Conservation (phyloP, 2,888 invertebrate species). For the Neria commutata region DNA sequence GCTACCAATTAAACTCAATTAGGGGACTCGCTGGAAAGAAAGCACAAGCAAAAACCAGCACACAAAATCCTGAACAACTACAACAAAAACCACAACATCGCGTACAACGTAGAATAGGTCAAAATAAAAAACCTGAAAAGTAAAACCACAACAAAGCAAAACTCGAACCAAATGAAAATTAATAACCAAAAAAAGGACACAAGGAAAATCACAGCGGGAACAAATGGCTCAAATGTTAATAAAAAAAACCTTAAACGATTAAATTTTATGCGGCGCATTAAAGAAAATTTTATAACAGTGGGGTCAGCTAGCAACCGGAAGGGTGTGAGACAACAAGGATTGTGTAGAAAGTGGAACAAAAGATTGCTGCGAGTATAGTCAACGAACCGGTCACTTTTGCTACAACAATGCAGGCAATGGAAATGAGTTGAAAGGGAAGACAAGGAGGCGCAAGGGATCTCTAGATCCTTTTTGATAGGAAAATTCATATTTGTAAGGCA, state of each 20-base stretch:
- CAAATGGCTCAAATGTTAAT: neutral
- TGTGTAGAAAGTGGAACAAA: too few species aligned
- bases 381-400: too few species aligned
- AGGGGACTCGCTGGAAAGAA: conserved; percentile 12
- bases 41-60: neutral
- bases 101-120: neutral
- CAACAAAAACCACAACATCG: neutral
- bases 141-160: neutral
- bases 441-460: too few species aligned
- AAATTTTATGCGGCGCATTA: neutral
- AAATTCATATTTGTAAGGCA: too few species aligned
- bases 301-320: too few species aligned
- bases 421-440: too few species aligned
- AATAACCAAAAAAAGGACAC: neutral
- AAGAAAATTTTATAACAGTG: neutral
- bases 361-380: too few species aligned
- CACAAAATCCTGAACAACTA: neutral
- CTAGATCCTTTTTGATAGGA: too few species aligned
- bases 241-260: neutral
- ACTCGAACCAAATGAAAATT: neutral
- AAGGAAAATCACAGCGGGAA: neutral
- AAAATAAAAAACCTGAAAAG: neutral
- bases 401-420: too few species aligned
- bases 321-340: too few species aligned
- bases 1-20: conserved; percentile 22